phyloP scores from a whole-genome alignment of 2,113 vertebrate species.

The Muntiacus reevesi region DNA sequence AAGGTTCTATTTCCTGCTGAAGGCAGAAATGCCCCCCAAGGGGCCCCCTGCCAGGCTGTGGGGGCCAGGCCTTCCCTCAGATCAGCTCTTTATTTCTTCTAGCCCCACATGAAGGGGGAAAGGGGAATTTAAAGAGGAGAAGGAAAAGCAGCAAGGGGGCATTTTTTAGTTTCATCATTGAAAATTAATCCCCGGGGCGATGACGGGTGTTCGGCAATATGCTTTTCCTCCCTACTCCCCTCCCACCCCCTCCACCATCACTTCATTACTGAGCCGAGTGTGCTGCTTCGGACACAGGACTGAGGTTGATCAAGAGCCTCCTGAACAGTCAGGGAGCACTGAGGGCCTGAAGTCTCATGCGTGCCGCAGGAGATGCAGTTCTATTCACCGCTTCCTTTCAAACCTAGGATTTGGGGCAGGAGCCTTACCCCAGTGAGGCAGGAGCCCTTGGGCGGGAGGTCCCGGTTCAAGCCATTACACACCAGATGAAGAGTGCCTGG shows the following conservation, averaged over 20 bases:
- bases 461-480: background rate
- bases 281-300: background rate
- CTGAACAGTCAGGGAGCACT: background rate
- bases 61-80: background rate
- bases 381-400: background rate
- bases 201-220: background rate
- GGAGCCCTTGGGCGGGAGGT: background rate
- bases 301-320: background rate
- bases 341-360: background rate
- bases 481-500: background rate
- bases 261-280: background rate
- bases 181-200: background rate
- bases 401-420: background rate
- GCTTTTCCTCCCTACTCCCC: background rate
- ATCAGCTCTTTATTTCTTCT: background rate
- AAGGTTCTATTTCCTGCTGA: background rate
- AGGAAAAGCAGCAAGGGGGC: background rate
- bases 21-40: background rate
- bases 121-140: background rate
- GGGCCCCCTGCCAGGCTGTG: background rate
- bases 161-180: background rate
- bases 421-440: rapidly evolving
- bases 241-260: background rate
- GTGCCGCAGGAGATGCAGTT: background rate
- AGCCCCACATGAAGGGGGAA: background rate